Conservation (phyloP, 2,797 vertebrate species). For the Masticophis lateralis region DNA sequence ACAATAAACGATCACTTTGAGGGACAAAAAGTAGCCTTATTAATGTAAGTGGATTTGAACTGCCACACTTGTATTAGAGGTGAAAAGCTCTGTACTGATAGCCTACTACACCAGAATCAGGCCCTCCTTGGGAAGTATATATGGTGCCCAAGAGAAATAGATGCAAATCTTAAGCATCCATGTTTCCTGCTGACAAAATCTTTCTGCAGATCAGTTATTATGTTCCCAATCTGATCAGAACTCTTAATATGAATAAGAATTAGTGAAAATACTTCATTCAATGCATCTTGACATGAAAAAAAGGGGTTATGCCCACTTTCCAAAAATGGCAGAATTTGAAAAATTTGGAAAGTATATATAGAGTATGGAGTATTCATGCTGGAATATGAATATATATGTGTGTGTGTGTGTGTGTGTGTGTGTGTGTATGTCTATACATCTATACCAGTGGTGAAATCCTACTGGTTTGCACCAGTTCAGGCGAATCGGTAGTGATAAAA, state of each 20-base stretch:
- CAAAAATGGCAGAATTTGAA: neutral
- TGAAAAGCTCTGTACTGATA: neutral
- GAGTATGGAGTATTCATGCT: neutral
- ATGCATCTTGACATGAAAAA: neutral
- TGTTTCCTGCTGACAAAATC: neutral
- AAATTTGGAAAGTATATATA: neutral
- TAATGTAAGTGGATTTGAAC: slow-evolving; percentile 14
- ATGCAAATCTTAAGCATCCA: neutral
- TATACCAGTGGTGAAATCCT: no score
- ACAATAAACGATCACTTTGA: neutral
- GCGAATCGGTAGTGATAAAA: no score
- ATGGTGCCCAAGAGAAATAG: neutral
- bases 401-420: neutral
- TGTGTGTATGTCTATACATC: no score
- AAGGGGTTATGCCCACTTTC: neutral
- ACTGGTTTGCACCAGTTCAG: no score
- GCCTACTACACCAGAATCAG: neutral
- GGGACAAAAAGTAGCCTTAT: slow-evolving; percentile 12
- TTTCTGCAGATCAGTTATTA: neutral
- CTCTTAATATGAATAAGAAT: neutral
- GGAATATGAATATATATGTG: neutral
- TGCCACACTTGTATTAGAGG: slow-evolving; percentile 19
- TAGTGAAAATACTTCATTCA: neutral
- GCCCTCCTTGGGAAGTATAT: neutral
- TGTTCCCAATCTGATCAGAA: neutral